Conservation (phyloP, 2,888 invertebrate species). For the Incurvaria masculella region DNA sequence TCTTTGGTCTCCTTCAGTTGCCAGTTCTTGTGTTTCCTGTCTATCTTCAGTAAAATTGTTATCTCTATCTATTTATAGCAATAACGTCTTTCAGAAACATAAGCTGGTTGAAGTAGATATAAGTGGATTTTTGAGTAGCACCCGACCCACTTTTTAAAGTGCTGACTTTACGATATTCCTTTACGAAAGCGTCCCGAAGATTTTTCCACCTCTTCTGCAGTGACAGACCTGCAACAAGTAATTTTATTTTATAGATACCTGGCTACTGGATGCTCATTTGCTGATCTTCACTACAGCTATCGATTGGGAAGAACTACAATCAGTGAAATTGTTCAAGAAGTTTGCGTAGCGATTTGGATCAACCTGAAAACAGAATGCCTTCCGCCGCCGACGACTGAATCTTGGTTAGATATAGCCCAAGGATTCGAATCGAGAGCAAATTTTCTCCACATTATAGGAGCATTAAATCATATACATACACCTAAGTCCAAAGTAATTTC, state of each 20-base stretch:
- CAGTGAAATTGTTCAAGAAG: slow-evolving; percentile 2
- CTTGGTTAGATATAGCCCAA: too few relatives aligned
- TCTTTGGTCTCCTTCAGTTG: neutral
- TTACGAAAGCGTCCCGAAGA: slow-evolving; percentile 2
- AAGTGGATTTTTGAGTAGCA: neutral
- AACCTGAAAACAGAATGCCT: slow-evolving; percentile 1
- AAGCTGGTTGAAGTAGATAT: slow-evolving; percentile 1
- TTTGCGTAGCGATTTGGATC: slow-evolving; percentile 1
- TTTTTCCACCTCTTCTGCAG: slow-evolving; percentile 1
- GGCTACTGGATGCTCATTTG: slow-evolving; percentile 1
- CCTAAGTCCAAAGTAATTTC: too few relatives aligned
- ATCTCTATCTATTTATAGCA: neutral
- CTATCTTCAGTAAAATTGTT: slow-evolving; percentile 1
- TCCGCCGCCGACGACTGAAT: too few relatives aligned
- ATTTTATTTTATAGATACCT: slow-evolving; percentile 2
- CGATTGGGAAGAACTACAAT: slow-evolving; percentile 1
- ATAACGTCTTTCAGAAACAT: slow-evolving; percentile 1
- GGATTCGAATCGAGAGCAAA: too few relatives aligned
- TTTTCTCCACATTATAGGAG: too few relatives aligned
- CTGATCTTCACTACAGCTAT: slow-evolving; percentile 2
- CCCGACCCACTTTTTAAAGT: slow-evolving; percentile 1
- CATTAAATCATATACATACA: too few relatives aligned
- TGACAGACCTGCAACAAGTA: slow-evolving; percentile 1
- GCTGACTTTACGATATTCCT: neutral
- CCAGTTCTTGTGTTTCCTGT: neutral